A percentile compares a stretch with the other conserved stretches of the same genome.
Evolutionary conservation across 2,888 invertebrate genomes (phyloP).

Genomic region (Leptinotarsa tumamoca): DNA sequence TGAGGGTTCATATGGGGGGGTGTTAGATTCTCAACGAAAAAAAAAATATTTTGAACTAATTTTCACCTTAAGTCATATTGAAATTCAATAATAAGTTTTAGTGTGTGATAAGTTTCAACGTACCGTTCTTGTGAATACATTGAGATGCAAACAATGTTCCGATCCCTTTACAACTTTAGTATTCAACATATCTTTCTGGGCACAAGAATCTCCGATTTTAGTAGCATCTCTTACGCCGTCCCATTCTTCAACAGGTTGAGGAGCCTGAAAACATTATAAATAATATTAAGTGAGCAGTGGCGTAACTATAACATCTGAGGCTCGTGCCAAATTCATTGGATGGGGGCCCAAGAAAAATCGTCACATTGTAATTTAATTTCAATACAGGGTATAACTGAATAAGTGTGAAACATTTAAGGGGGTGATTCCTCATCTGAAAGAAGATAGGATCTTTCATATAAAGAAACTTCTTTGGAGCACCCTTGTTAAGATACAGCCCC

Average conservation of each 20-base stretch:
- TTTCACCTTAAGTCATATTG: too few species aligned
- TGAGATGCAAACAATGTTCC: conserved; percentile 21
- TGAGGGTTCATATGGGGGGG: too few species aligned
- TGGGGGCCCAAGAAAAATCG: too few species aligned
- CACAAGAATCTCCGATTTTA: conserved; percentile 1
- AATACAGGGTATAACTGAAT: too few species aligned
- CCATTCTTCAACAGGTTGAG: conserved; percentile 16
- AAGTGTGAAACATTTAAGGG: too few species aligned
- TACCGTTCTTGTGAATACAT: conserved; percentile 9
- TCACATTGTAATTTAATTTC: too few species aligned
- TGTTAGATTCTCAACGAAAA: too few species aligned
- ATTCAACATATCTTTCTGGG: background rate
- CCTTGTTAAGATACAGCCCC: too few species aligned
- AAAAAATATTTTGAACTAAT: background rate
- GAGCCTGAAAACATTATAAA: background rate
- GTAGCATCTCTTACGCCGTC: conserved; percentile 3
- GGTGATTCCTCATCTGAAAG: too few species aligned
- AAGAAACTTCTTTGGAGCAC: too few species aligned
- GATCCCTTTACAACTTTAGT: background rate
- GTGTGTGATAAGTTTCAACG: background rate
- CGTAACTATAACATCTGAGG: background rate
- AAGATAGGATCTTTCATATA: too few species aligned
- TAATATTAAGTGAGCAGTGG: background rate
- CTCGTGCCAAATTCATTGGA: too few species aligned
- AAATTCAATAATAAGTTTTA: background rate